Evolutionary conservation across 2,797 vertebrate species (phyloP).

Genomic region (Melanotaenia maccullochi): DNA sequence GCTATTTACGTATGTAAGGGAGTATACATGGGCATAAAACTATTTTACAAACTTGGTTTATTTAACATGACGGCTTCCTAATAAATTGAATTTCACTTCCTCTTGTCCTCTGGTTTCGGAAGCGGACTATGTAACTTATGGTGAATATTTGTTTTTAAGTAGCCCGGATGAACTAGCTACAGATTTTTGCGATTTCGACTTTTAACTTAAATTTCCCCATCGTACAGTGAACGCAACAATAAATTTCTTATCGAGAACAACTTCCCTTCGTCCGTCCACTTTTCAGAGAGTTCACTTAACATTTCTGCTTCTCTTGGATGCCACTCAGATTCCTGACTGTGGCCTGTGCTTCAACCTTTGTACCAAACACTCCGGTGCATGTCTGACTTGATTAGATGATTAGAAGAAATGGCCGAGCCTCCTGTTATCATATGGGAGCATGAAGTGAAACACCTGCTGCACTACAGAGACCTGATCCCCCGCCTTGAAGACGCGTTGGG

Average conservation of each 20-base stretch:
- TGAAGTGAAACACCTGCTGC: conserved; percentile 73
- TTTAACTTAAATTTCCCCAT: neutral
- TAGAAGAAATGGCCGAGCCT: conserved; percentile 63
- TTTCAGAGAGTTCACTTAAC: neutral
- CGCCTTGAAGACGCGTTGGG: conserved; percentile 86
- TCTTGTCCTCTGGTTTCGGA: too few species aligned
- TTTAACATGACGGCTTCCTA: too few species aligned
- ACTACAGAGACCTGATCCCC: conserved; percentile 80
- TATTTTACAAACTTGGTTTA: too few species aligned
- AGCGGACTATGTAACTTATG: too few species aligned
- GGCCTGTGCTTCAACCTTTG: neutral
- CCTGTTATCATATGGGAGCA: conserved; percentile 67
- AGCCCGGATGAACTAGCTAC: neutral
- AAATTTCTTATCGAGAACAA: neutral
- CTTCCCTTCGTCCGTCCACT: neutral
- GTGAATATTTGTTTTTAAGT: neutral
- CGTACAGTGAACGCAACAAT: neutral
- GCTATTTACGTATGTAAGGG: too few species aligned
- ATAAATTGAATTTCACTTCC: too few species aligned
- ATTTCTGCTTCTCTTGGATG: conserved; percentile 18
- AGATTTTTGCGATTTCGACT: neutral
- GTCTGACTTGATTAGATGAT: neutral
- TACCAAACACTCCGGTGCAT: neutral
- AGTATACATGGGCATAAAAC: too few species aligned
- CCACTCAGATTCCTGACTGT: neutral